Evolutionary conservation across 2,888 invertebrate genomes (phyloP), one percentile per base, ranked within the genome.

Genomic region (Bimastos eiseni): DNA sequence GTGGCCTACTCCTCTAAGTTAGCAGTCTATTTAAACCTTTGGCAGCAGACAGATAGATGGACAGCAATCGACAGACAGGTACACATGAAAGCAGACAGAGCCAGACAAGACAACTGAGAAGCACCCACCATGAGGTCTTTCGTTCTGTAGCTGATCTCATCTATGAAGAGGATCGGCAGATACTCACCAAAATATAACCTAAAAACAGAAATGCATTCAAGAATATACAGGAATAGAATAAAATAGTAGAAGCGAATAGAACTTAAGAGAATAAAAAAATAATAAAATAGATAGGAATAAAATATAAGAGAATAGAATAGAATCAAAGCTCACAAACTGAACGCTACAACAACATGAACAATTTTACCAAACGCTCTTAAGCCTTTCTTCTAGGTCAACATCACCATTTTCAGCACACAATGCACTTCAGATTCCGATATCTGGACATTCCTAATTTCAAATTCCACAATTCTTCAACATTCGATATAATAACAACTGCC

Each of bases 121-220:
- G 70, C 33, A 83, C 90, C 92, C 92, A 94, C 95, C 94, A 97
- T 96, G 44, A 98, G 96, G 95, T 98, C 97, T 92, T 96, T 96
- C 49, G 97, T 95, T 89, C 98, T 96, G 90, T 97, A 97, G 94
- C 97, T 97, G 89, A 98, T 96, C 92, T 97, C 96, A 95, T 98
- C 98, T 92, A 97, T 96, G 93, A 97, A 97, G 17, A 98, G 95
- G 92, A 98, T 97, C 37, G 98, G 98, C 92, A 98, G 95, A 94
- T 98, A 98, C 55, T 92, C 92, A 36, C 89, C 86, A 36, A 49
- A 17, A 36, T 41, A 70, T n/a, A 89, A 24, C 41, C 90, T 90
- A 41, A 19, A 88, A 89, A 37, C 0, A 2, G 4, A 11, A 37
- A 37, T n/a, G n/a, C 3, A 0, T 30, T 17, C 36, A 84, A n/a